phyloP scores from a whole-genome alignment of 2,888 invertebrate genomes.

The Melitaea athalia region DNA sequence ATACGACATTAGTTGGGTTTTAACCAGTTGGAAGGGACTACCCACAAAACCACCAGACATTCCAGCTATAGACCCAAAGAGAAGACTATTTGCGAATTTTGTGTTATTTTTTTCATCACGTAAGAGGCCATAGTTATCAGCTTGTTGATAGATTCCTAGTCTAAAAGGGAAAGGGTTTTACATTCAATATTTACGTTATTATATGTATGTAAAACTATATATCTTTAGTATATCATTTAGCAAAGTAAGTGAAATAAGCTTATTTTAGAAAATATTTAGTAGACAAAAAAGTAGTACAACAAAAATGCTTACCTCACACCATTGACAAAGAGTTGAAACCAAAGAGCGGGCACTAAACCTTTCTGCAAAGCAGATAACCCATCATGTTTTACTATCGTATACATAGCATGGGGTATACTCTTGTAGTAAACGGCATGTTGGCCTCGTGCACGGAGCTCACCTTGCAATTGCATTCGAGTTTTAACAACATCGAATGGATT shows the following conservation, averaged over 20 bases:
- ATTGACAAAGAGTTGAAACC: constrained; percentile 88
- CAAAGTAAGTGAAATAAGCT: not conserved
- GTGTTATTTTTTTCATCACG: constrained; percentile 85
- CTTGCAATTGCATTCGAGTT: constrained; percentile 93
- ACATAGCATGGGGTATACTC: constrained; percentile 91
- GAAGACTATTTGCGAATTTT: constrained; percentile 85
- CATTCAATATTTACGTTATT: too few relatives aligned
- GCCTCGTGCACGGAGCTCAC: constrained; percentile 87
- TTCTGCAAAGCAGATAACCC: constrained; percentile 88
- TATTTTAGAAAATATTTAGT: not conserved
- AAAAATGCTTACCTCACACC: constrained; percentile 75
- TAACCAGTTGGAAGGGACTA: constrained; percentile 94
- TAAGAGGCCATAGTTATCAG: constrained; percentile 85
- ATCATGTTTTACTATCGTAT: constrained; percentile 88
- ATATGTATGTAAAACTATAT: too few relatives aligned
- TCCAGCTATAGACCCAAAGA: constrained; percentile 90
- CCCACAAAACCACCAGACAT: constrained; percentile 89
- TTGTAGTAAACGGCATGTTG: constrained; percentile 83
- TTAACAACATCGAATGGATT: constrained; percentile 96
- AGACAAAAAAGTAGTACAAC: not conserved
- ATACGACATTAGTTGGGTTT: constrained; percentile 92
- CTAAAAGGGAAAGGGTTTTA: constrained; percentile 65
- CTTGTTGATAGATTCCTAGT: constrained; percentile 89
- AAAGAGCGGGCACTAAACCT: constrained; percentile 91
- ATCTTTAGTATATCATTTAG: not conserved